Evolutionary conservation across 1,140 invertebrate species (phyloP).

Genomic region (Apis mellifera): DNA sequence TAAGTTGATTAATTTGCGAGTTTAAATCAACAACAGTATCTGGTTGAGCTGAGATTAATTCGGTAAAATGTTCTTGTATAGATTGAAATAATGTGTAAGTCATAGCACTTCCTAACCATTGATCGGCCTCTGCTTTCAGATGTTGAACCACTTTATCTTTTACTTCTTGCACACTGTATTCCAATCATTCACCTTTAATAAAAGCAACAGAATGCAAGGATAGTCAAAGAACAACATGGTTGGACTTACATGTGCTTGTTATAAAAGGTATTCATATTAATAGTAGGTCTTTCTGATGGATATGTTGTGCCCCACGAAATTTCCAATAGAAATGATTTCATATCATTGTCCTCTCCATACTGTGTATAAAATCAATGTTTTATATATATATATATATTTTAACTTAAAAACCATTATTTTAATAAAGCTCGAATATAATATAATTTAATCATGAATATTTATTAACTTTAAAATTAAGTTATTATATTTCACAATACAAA

Average conservation of each 20-base stretch:
- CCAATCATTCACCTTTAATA: slow-evolving; percentile 67
- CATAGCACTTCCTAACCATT: slow-evolving; percentile 94
- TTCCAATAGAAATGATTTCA: slow-evolving; percentile 93
- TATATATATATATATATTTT: not conserved
- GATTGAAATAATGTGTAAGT: slow-evolving; percentile 97
- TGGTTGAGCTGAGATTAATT: slow-evolving; percentile 87
- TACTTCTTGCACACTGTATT: slow-evolving; percentile 85
- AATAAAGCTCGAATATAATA: not conserved
- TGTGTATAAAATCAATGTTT: slow-evolving; percentile 78
- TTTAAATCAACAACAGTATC: slow-evolving; percentile 77
- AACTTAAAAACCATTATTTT: not conserved
- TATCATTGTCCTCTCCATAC: slow-evolving; percentile 91
- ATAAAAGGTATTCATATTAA: slow-evolving; percentile 96
- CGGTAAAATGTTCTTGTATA: slow-evolving; percentile 90
- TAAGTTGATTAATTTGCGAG: slow-evolving; percentile 68
- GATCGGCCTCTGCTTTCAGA: slow-evolving; percentile 87
- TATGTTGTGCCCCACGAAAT: slow-evolving; percentile 93
- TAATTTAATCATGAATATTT: not conserved
- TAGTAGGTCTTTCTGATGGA: slow-evolving; percentile 89
- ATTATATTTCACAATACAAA: slow-evolving; percentile 2
- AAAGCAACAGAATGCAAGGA: slow-evolving; percentile 59
- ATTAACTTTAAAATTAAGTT: not conserved
- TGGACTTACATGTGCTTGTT: slow-evolving; percentile 94
- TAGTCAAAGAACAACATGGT: slow-evolving; percentile 23
- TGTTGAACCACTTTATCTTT: slow-evolving; percentile 87